Conservation (phyloP, 2,888 invertebrate species). For the Monoplex corrugatus region DNA sequence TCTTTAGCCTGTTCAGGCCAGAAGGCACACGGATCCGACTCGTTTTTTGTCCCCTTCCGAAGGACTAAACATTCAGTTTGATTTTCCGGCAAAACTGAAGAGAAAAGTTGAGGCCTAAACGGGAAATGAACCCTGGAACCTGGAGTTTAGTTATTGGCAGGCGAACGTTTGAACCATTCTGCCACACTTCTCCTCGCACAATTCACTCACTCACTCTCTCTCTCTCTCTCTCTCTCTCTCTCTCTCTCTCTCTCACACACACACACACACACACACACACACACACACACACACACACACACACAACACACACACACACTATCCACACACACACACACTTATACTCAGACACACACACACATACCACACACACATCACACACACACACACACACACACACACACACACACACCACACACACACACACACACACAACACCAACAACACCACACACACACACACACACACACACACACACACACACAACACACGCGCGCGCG, state of each 20-base stretch:
- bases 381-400: slow-evolving; percentile 1
- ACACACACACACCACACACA: background rate
- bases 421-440: no score
- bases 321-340: no score
- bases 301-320: background rate
- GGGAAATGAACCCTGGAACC: no score
- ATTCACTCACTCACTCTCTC: background rate
- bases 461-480: background rate
- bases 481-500: background rate
- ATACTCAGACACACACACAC: no score
- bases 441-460: background rate
- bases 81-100: background rate
- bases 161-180: background rate
- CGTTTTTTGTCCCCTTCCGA: background rate
- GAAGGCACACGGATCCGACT: background rate
- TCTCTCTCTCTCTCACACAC: background rate
- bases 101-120: no score
- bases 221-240: background rate
- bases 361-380: background rate
- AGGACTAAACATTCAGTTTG: no score
- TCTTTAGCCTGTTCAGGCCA: background rate
- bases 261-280: background rate
- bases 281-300: background rate
- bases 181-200: background rate
- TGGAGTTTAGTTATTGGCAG: background rate